These are phyloP conservation scores for Hoplodrina ambigua DNA, from an alignment of 2,888 invertebrate genomes.

Conservation along the genomic window DNA sequence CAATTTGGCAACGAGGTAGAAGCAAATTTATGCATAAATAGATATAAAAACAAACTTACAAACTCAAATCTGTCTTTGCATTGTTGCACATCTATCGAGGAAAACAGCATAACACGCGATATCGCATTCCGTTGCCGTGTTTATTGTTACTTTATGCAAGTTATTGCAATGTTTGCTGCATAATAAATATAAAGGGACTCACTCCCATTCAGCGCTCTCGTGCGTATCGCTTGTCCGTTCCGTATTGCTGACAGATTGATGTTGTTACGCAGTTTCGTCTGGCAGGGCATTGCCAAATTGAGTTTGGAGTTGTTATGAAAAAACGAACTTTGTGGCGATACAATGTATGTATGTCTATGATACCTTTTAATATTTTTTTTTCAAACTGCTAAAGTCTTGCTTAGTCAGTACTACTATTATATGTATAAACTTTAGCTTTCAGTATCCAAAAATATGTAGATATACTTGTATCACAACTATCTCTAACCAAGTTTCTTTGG, in stretches of 20 bases:
- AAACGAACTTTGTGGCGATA: too few species aligned
- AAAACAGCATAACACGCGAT: conserved; percentile 42
- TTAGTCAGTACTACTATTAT: too few species aligned
- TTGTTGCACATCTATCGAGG: conserved; percentile 20
- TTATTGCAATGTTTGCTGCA: conserved; percentile 17
- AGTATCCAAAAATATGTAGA: too few species aligned
- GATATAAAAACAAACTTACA: conserved; percentile 11
- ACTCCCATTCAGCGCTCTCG: background rate
- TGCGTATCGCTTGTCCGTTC: background rate
- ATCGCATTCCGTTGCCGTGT: conserved; percentile 33
- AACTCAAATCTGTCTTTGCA: conserved; percentile 8
- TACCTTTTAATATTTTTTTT: too few species aligned
- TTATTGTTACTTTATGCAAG: conserved; percentile 35
- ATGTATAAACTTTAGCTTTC: too few species aligned
- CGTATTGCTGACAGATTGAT: background rate
- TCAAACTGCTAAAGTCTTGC: too few species aligned
- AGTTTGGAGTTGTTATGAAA: background rate
- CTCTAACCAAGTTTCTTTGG: too few species aligned
- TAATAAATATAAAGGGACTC: conserved; percentile 4
- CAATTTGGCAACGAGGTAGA: too few species aligned
- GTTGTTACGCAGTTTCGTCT: background rate
- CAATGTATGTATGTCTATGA: too few species aligned
- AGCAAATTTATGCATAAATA: background rate
- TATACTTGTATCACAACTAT: too few species aligned
- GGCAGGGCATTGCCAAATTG: background rate